Percentiles rank a stretch among this genome's conserved stretches.
phyloP scores from a whole-genome alignment of 92 coral and sea anemone genomes.

The Parazoanthus atlanticus region DNA sequence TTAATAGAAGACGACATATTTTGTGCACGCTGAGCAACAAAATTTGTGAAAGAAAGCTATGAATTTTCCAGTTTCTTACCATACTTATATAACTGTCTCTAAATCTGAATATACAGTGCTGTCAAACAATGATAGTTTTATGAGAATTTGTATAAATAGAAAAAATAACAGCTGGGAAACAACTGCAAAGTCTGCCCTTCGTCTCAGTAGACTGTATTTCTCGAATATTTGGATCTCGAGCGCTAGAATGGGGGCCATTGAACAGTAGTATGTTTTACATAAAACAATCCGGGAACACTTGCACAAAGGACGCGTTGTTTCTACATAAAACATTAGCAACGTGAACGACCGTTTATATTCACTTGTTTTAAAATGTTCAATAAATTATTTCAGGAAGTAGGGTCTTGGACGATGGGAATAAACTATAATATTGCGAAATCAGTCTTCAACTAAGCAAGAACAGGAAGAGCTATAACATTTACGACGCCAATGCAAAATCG shows the following conservation, averaged over 20 bases:
- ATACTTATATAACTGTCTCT: background rate
- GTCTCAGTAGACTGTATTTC: background rate
- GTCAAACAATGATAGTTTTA: background rate
- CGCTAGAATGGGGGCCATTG: background rate
- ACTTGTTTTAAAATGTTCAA: background rate
- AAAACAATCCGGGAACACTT: background rate
- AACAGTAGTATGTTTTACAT: background rate
- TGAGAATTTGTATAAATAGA: background rate
- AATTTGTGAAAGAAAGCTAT: background rate
- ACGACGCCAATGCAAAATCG: constrained; percentile 15
- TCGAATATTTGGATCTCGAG: background rate
- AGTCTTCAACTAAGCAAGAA: background rate
- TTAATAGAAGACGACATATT: background rate
- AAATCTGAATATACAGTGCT: background rate
- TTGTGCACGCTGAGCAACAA: background rate
- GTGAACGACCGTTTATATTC: background rate
- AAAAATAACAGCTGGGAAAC: background rate
- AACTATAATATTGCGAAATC: background rate
- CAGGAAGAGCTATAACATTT: constrained; percentile 14
- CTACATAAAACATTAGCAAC: constrained; percentile 8
- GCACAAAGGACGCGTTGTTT: background rate
- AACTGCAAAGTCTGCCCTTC: background rate
- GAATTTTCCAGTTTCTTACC: background rate
- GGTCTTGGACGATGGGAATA: background rate
- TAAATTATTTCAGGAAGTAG: constrained; percentile 16